phyloP scores from a whole-genome alignment of 2,888 invertebrate species.

The Hylaea fasciaria region DNA sequence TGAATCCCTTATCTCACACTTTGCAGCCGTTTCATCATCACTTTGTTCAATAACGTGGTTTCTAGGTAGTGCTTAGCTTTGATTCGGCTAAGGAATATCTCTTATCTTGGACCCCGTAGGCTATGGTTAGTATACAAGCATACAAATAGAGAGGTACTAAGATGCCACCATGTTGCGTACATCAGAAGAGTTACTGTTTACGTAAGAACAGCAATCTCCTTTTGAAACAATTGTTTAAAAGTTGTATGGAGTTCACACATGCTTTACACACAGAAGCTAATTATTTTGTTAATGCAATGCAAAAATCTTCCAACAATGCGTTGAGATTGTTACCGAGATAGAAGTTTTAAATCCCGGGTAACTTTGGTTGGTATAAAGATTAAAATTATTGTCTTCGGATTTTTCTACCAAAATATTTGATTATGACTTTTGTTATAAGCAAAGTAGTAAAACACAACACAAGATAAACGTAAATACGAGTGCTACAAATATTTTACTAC shows the following conservation, averaged over 20 bases:
- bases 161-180: slow-evolving; percentile 13
- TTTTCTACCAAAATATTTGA: not conserved
- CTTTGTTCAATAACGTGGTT: too few relatives aligned
- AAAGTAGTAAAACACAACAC: too few relatives aligned
- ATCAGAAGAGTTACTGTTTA: slow-evolving; percentile 31
- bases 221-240: slow-evolving; percentile 48
- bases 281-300: slow-evolving; percentile 43
- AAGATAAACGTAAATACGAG: too few relatives aligned
- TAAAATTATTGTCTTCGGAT: not conserved
- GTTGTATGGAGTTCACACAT: slow-evolving; percentile 51
- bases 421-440: too few relatives aligned
- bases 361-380: not conserved
- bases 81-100: too few relatives aligned
- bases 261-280: slow-evolving; percentile 38
- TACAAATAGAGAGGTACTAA: too few relatives aligned
- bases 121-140: too few relatives aligned
- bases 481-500: too few relatives aligned
- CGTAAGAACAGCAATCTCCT: slow-evolving; percentile 41
- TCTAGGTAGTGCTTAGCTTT: too few relatives aligned
- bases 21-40: too few relatives aligned
- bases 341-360: not conserved
- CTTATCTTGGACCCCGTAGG: too few relatives aligned
- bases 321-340: slow-evolving; percentile 16
- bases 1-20: too few relatives aligned
- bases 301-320: slow-evolving; percentile 27